Percentiles rank a stretch among this genome's conserved stretches.
Conservation (phyloP, 2,888 invertebrate genomes). For the Smittia sp. region DNA sequence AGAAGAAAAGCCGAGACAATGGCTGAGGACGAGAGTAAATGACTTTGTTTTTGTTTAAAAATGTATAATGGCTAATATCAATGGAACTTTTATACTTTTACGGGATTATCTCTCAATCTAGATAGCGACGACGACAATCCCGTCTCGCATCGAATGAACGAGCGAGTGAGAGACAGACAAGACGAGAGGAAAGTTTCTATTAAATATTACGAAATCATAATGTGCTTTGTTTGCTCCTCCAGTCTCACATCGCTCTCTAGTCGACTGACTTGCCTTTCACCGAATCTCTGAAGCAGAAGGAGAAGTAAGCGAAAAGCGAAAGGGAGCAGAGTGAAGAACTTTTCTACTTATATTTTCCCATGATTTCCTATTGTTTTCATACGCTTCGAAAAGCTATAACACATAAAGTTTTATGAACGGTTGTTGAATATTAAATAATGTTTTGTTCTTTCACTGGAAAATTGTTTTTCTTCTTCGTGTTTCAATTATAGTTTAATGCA, state of each 20-base stretch:
- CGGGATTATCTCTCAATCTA: not conserved
- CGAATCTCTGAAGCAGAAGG: too few species aligned
- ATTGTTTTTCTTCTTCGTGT: conserved; percentile 35
- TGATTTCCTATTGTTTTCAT: conserved; percentile 30
- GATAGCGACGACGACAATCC: not conserved
- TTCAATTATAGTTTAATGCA: conserved; percentile 39
- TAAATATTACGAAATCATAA: not conserved
- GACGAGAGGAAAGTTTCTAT: too few species aligned
- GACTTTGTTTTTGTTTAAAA: conserved; percentile 12
- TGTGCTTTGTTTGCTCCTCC: not conserved
- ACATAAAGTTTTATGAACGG: conserved; percentile 39
- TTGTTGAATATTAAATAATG: conserved; percentile 39
- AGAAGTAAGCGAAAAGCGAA: too few species aligned
- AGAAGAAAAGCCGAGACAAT: not conserved
- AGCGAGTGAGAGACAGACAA: too few species aligned
- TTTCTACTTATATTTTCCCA: conserved; percentile 30
- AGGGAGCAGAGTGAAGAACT: not conserved
- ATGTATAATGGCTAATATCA: not conserved
- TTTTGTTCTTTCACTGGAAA: conserved; percentile 36
- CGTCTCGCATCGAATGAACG: not conserved
- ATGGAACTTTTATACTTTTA: not conserved
- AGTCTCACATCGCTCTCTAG: too few species aligned
- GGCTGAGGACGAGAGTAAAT: not conserved
- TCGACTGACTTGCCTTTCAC: too few species aligned
- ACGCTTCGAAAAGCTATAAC: conserved; percentile 36